Conservation (phyloP, 2,113 vertebrate species). For the Prionailurus viverrinus region DNA sequence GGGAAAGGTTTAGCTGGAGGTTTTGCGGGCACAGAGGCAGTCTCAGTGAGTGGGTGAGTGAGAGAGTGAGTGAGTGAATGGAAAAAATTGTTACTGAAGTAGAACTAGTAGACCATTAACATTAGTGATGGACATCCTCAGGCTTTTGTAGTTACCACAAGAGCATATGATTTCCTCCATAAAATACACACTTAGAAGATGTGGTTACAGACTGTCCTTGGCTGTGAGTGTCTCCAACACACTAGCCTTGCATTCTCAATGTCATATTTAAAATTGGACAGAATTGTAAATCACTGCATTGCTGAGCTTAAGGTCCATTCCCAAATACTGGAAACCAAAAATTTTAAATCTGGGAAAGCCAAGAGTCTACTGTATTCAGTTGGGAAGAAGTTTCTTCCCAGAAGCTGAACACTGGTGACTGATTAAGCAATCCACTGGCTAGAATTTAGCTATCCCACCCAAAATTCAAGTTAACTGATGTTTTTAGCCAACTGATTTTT, state of each 20-base stretch:
- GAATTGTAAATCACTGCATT: conserved; percentile 3
- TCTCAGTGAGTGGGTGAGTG: background rate
- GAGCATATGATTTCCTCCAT: background rate
- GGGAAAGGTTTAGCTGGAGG: background rate
- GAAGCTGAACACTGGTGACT: background rate
- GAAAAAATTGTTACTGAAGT: background rate
- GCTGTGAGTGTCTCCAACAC: background rate
- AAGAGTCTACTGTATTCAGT: background rate
- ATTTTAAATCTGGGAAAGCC: background rate
- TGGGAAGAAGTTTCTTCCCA: conserved; percentile 47
- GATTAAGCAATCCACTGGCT: conserved; percentile 13
- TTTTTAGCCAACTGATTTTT: conserved; percentile 4
- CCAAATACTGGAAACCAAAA: conserved; percentile 42
- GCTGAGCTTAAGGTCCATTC: background rate
- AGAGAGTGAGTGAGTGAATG: background rate
- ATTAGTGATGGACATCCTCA: background rate
- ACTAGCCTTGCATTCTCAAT: conserved; percentile 6
- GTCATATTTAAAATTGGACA: conserved; percentile 34
- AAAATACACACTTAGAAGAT: conserved; percentile 13
- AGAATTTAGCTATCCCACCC: conserved; percentile 10
- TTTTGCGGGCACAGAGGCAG: background rate
- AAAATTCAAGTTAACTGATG: conserved; percentile 26
- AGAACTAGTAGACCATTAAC: conserved; percentile 16
- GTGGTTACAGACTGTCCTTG: background rate
- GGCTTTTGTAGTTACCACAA: background rate